Conservation (phyloP, 1,140 invertebrate genomes). For the Rhagoletis zephyria region DNA sequence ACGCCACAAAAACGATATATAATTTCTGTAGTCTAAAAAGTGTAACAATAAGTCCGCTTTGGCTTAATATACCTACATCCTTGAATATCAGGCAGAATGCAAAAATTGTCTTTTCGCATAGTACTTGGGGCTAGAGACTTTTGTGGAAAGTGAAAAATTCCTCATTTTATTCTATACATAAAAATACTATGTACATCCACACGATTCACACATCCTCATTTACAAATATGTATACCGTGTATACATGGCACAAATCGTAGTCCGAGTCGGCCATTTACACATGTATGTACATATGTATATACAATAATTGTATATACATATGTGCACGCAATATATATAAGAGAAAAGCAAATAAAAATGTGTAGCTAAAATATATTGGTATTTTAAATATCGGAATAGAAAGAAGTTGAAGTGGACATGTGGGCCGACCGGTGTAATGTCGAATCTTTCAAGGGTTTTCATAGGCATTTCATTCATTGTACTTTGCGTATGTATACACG, state of each 20-base stretch:
- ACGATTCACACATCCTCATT: constrained; percentile 22
- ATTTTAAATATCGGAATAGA: background rate
- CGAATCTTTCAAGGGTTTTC: background rate
- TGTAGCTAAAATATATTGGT: background rate
- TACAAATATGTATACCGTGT: constrained; percentile 46
- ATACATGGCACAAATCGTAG: constrained; percentile 36
- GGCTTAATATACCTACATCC: no score
- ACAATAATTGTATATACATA: background rate
- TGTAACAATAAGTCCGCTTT: no score
- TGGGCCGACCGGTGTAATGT: background rate
- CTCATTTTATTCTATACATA: constrained; percentile 70
- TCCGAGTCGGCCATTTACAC: constrained; percentile 47
- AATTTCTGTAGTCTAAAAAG: no score
- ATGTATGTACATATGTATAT: constrained; percentile 17
- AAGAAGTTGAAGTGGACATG: background rate
- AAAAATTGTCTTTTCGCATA: background rate
- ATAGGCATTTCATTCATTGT: constrained; percentile 36
- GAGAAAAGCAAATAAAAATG: background rate
- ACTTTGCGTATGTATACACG: background rate
- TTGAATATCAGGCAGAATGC: background rate
- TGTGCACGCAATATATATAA: background rate
- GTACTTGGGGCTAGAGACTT: background rate
- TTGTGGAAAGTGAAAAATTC: constrained; percentile 64
- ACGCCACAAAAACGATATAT: background rate
- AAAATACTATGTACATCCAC: constrained; percentile 70